Evolutionary conservation across 2,113 vertebrate genomes (phyloP), one percentile per base, ranked within the genome.

Genomic region (Rhegmatorhina hoffmannsi): DNA sequence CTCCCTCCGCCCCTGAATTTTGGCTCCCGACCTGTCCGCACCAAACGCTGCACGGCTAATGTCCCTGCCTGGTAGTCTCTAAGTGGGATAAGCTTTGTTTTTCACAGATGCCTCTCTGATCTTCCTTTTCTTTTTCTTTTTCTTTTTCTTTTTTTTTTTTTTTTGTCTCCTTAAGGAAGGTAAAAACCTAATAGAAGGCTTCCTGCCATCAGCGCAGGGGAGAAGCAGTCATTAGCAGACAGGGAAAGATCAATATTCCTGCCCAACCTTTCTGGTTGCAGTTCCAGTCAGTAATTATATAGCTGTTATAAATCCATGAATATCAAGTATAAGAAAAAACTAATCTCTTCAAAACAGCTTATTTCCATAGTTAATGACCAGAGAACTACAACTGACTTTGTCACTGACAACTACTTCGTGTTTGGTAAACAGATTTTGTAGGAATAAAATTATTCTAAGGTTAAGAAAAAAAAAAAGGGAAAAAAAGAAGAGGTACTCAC

Each of bases 301-400:
- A 79, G 95, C 96, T 95, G 95, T 92, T 95, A 91, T 91, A 87
- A 97, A 97, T 72, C 73, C 90, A 80, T 74, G 93, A 91, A 81
- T 95, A 87, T 87, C 66, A 46, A 66, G 90, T 95, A 84, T 90
- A 95, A 97, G 94, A 94, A 93, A 97, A 95, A 98, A 95, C 82
- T 46, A 95, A 96, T 95, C 94, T 92, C 87, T 96, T 97, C 94
- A 91, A 95, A 97, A 84, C 91, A 92, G 95, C 90, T 97, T 92
- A 92, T 97, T 97, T 96, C 96, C 96, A 92, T 95, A 91, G 87
- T 90, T 97, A 97, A 97, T 95, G 96, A 95, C 95, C 68, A 29
- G 81, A 91, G 58, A 82, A 91, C 96, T 96, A 92, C 52, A 43
- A 46, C 18, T 49, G 88, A 81, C 72, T 90, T 70, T 36, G 60